These are phyloP conservation scores for Suillia variegata DNA, from an alignment of 2,888 invertebrate species.

Conservation along the genomic window DNA sequence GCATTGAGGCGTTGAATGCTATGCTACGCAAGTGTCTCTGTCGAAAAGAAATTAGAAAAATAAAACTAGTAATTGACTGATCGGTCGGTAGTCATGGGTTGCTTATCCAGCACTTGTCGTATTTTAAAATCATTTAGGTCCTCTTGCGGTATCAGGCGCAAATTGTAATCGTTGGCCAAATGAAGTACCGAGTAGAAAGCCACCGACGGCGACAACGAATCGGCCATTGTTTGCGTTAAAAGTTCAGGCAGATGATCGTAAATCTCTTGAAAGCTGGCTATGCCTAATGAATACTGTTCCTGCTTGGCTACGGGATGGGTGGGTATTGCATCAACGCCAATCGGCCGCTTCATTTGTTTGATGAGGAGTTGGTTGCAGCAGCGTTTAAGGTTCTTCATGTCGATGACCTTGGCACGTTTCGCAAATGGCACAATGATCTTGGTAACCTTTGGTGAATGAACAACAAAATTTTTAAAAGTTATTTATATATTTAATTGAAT, in stretches of 20 bases:
- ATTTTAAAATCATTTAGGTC: conserved; percentile 65
- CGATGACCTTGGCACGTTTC: conserved; percentile 81
- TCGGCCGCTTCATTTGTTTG: conserved; percentile 39
- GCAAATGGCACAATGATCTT: conserved; percentile 81
- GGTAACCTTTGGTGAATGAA: conserved; percentile 49
- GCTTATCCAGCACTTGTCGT: conserved; percentile 42
- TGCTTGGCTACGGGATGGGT: conserved; percentile 34
- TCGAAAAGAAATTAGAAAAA: no score
- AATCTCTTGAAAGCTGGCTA: conserved; percentile 65
- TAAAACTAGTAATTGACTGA: no score
- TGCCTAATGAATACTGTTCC: conserved; percentile 58
- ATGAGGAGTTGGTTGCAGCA: conserved; percentile 72
- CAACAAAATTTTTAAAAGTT: neutral
- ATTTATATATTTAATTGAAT: no score
- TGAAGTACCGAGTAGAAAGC: conserved; percentile 83
- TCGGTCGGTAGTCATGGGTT: no score
- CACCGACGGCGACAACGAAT: conserved; percentile 77
- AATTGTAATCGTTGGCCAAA: conserved; percentile 79
- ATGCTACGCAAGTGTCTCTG: no score
- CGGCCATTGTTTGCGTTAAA: conserved; percentile 68
- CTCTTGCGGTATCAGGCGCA: conserved; percentile 64
- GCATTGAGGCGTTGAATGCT: no score
- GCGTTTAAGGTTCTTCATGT: conserved; percentile 83
- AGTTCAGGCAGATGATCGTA: conserved; percentile 66
- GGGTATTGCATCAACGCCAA: conserved; percentile 34